Evolutionary conservation across 1,140 invertebrate genomes (phyloP), one percentile per base, ranked within the genome.

Genomic region (Mylabris phalerata): DNA sequence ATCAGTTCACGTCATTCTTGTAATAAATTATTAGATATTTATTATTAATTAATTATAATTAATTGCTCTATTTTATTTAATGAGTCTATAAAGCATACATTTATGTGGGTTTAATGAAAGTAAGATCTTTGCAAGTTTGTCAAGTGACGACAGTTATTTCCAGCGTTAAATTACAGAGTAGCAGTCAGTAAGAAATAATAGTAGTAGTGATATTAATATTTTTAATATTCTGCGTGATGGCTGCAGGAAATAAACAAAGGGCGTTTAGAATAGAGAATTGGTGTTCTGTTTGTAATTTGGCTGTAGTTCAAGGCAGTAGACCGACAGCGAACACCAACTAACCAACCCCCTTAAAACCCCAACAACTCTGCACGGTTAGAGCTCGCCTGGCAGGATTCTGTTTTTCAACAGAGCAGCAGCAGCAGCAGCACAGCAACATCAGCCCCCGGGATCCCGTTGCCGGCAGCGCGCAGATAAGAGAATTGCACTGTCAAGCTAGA

Each of bases 401-500:
- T 72, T 72, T 73, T 73, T 71, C 67, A 19, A 19, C 19, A 19
- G 19, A 19, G 19, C 19, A 68, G 68, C 67, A 64, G 61, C 7
- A 32, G 27, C 7, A 32, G 27, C 7, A 7, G 32, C 4, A 7
- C 27, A 45, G 46, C 19, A 19, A 19, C 19, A 19, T 41, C 51
- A 54, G 51, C 52, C 52, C 67, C 69, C 66, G 62, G 63, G 68
- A 68, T 68, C 69, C 71, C 72, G 74, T 71, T 72, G 75, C 75
- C 75, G 73, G 73, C 72, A 69, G 73, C 78, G 72, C 75, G 77
- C 75, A 84, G 84, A 88, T 87, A 87, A 87, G 85, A 86, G 85
- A 88, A 88, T 88, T 87, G 85, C 83, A 84, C 85, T 87, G 85
- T 87, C 85, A 87, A 83, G 82, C 82, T 82, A 75, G 84, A 84